phyloP scores from a whole-genome alignment of 1,140 invertebrate genomes.

The Branchinecta lindahli region DNA sequence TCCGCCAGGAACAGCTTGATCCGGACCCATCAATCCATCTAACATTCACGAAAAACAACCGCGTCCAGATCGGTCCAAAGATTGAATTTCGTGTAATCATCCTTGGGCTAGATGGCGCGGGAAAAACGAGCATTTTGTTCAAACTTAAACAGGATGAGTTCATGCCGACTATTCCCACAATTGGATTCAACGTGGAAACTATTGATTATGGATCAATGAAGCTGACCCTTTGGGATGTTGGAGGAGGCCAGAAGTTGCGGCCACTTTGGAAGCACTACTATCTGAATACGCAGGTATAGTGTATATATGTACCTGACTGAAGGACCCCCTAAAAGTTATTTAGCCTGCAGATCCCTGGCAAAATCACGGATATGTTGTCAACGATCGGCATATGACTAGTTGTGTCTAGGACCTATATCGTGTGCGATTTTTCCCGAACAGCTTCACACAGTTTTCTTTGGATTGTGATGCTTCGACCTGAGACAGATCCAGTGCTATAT shows the following conservation, averaged over 20 bases:
- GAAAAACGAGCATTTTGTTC: constrained; percentile 47
- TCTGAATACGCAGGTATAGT: constrained; percentile 35
- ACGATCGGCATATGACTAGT: too few species aligned
- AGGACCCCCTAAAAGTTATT: too few species aligned
- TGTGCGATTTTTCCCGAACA: too few species aligned
- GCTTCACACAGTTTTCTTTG: too few species aligned
- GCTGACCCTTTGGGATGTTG: constrained; percentile 44
- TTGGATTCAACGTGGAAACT: constrained; percentile 45
- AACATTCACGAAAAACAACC: constrained; percentile 47
- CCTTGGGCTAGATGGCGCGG: constrained; percentile 38
- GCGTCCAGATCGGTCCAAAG: constrained; percentile 47
- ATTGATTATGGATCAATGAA: constrained; percentile 42
- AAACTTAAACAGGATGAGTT: constrained; percentile 44
- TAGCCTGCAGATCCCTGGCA: too few species aligned
- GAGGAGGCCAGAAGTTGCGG: constrained; percentile 41
- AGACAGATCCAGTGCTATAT: too few species aligned
- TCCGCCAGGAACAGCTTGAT: constrained; percentile 38
- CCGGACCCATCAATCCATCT: constrained; percentile 44
- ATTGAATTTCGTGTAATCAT: constrained; percentile 47
- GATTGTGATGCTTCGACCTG: too few species aligned
- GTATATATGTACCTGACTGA: neutral
- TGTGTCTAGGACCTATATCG: too few species aligned
- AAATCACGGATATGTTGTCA: neutral
- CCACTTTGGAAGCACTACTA: constrained; percentile 44
- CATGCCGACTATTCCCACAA: constrained; percentile 37